Percentiles rank a stretch among this genome's conserved stretches.
Conservation (phyloP, 2,113 vertebrate species). For the Reinhardtius hippoglossoides region DNA sequence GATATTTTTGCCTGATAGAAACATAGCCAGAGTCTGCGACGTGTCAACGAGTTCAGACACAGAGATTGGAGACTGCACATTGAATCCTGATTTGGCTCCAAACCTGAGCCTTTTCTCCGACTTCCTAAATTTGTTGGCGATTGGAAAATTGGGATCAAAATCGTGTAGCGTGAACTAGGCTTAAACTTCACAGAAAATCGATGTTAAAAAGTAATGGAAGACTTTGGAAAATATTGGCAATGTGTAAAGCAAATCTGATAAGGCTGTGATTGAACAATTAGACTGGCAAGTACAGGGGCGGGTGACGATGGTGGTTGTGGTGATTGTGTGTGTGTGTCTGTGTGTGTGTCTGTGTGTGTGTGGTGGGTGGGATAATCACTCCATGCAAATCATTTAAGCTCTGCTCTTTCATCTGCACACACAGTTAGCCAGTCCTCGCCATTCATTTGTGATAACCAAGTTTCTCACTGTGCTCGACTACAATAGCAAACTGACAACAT, state of each 20-base stretch:
- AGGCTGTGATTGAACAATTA: not conserved
- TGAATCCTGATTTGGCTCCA: too few relatives aligned
- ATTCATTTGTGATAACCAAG: constrained; percentile 70
- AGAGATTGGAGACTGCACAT: too few relatives aligned
- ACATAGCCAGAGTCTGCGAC: too few relatives aligned
- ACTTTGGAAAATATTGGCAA: too few relatives aligned
- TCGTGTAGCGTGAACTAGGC: too few relatives aligned
- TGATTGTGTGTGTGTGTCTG: not conserved
- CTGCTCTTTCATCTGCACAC: constrained; percentile 69
- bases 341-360: not conserved
- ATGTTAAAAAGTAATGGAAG: not conserved
- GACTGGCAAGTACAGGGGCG: not conserved
- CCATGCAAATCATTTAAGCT: constrained; percentile 68
- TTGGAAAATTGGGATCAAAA: too few relatives aligned
- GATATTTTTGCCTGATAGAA: too few relatives aligned
- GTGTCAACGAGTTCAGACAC: too few relatives aligned
- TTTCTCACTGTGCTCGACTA: constrained; percentile 58
- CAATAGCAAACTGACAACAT: constrained; percentile 71
- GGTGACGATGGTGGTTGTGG: constrained; percentile 3
- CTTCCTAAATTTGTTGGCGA: too few relatives aligned
- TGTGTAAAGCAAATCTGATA: constrained; percentile 15
- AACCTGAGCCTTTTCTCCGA: too few relatives aligned
- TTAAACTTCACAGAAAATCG: not conserved
- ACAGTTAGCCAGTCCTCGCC: constrained; percentile 67
- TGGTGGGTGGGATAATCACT: constrained; percentile 63